Conservation (phyloP, 2,797 vertebrate species). For the Sebastes diploproa region DNA sequence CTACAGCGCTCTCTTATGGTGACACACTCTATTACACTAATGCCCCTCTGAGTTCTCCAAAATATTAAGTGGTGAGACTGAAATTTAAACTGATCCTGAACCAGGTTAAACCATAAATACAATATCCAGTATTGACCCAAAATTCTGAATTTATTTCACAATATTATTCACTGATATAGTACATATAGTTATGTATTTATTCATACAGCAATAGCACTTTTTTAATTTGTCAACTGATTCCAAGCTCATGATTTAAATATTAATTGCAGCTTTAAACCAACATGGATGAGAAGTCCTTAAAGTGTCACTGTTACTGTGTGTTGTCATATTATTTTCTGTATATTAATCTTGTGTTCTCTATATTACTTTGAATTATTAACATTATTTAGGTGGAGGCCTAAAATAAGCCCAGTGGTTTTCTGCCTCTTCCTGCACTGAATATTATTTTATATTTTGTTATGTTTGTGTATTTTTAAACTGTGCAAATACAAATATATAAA, state of each 20-base stretch:
- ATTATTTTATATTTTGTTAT: background rate
- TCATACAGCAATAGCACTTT: no score
- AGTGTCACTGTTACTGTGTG: background rate
- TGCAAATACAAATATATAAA: no score
- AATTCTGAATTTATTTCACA: background rate
- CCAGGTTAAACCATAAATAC: background rate
- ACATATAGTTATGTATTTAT: no score
- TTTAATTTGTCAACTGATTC: no score
- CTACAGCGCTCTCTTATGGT: slow-evolving; percentile 8
- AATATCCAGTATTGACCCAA: background rate
- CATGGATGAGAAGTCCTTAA: background rate
- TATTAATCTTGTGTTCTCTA: background rate
- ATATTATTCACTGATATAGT: no score
- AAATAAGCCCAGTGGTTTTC: no score
- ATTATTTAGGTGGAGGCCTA: background rate
- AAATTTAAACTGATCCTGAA: background rate
- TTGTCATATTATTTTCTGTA: background rate
- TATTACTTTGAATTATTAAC: background rate
- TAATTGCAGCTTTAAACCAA: background rate
- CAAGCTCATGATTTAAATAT: background rate
- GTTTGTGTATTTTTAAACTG: background rate
- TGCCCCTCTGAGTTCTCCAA: background rate
- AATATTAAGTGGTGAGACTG: background rate
- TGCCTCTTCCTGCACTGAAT: background rate
- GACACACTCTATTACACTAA: background rate